phyloP scores from a whole-genome alignment of 2,113 vertebrate genomes.

The Theropithecus gelada region DNA sequence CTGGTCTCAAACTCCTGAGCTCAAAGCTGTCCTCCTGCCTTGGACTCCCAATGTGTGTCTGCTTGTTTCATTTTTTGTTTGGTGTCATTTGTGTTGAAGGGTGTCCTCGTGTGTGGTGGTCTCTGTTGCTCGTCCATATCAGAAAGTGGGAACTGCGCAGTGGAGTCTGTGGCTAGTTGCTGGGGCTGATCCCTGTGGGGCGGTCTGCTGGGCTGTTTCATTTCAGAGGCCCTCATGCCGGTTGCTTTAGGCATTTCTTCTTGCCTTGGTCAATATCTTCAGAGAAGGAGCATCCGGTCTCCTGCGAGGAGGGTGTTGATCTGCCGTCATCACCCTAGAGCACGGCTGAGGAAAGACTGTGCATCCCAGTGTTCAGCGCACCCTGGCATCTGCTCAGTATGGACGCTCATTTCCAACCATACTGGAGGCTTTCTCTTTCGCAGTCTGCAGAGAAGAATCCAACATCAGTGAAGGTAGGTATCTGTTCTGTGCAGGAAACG shows the following conservation, averaged over 20 bases:
- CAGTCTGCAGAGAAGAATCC: neutral
- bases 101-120: neutral
- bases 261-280: neutral
- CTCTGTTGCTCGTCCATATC: accelerated
- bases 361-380: accelerated
- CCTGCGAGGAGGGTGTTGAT: no score
- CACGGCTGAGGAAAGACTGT: accelerated
- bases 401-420: neutral
- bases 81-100: neutral
- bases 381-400: accelerated
- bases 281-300: neutral
- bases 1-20: no score
- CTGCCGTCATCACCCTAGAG: accelerated
- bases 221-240: neutral
- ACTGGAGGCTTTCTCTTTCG: neutral
- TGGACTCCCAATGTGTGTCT: neutral
- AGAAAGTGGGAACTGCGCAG: no score
- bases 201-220: neutral
- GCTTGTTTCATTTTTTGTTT: neutral
- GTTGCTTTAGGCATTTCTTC: neutral
- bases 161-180: accelerated
- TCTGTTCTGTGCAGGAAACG: neutral
- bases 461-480: neutral
- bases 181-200: accelerated
- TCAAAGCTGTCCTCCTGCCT: no score